Conservation (phyloP, 2,797 vertebrate genomes). For the Argyrosomus regius region DNA sequence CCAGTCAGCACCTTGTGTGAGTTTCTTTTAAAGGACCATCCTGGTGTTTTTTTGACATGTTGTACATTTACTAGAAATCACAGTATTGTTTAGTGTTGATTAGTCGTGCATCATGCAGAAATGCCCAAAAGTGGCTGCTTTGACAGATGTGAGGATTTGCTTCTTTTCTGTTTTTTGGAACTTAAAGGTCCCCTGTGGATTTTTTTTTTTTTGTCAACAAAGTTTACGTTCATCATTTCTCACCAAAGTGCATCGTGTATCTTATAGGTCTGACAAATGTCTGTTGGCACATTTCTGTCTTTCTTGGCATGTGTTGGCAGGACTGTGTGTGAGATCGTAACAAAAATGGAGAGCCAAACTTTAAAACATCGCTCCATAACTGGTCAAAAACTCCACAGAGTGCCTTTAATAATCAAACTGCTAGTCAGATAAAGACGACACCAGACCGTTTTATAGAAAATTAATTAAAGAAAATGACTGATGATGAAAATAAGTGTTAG, state of each 20-base stretch:
- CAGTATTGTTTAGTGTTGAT: neutral
- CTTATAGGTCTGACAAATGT: neutral
- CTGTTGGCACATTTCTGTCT: neutral
- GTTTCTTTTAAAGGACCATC: neutral
- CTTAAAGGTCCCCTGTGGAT: neutral
- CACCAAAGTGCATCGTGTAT: neutral
- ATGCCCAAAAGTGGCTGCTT: neutral
- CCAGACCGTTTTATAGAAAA: neutral
- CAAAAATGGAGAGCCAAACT: neutral
- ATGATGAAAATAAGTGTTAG: neutral
- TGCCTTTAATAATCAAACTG: neutral
- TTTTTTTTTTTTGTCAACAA: constrained; percentile 4
- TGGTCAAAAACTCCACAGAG: neutral
- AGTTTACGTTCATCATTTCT: neutral
- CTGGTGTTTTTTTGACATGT: neutral
- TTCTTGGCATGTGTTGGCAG: too few species aligned
- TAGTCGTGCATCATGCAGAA: neutral
- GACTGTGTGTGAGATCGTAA: neutral
- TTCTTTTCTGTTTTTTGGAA: neutral
- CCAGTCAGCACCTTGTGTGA: too few species aligned
- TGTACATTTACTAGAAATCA: constrained; percentile 22
- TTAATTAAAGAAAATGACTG: neutral
- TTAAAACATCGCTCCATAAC: neutral
- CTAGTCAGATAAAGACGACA: neutral
- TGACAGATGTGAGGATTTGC: neutral